Base-by-base conservation (phyloP, 1,140 invertebrate genomes). In the Tetragnatha versicolor region DNA sequence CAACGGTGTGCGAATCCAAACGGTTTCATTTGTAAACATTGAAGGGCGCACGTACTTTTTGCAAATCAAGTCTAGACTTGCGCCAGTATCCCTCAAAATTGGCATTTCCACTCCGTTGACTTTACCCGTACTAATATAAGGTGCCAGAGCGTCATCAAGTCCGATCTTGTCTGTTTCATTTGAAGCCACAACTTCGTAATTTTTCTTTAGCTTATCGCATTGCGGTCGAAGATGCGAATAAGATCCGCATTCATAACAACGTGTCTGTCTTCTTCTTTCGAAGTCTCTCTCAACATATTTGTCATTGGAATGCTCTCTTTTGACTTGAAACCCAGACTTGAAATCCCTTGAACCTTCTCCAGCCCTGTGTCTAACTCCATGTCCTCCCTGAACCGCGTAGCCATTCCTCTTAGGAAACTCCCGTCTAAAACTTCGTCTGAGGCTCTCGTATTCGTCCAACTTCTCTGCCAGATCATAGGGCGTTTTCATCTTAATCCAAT, bases 201-300 rank as follows among this genome's bases (percentile, higher is more conserved):
- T 60, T 29, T 60, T 60, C 31, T 33, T 60, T 60, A 33, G 6
- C n/a, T 33, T 60, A 33, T 27, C 25, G n/a, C 55, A 60, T 27
- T 60, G 55, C 6, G 55, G 25, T 60, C 55, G 9, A n/a, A 60
- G 55, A 33, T 60, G 55, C 25, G 25, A 17, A 29, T 20, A 17
- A 4, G 55, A 27, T 6, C 25, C 25, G 31, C 55, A 60, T 60
- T 60, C 55, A 60, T 60, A 60, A 29, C 55, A 60, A 29, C 31
- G 55, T 3, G 31, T 12, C 3, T 3, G 9, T 60, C 31, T 60
- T 33, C 55, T 27, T 29, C n/a, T 27, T 12, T 60, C 9, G n/a
- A 29, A 12, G 9, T 53, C 22, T 53, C 22, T 53, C 7, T 14
- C 39, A 9, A 7, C 17, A 9, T 9, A 17, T 42, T 42, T 42